Conservation (phyloP, 2,113 vertebrate species). For the Macquaria australasica region DNA sequence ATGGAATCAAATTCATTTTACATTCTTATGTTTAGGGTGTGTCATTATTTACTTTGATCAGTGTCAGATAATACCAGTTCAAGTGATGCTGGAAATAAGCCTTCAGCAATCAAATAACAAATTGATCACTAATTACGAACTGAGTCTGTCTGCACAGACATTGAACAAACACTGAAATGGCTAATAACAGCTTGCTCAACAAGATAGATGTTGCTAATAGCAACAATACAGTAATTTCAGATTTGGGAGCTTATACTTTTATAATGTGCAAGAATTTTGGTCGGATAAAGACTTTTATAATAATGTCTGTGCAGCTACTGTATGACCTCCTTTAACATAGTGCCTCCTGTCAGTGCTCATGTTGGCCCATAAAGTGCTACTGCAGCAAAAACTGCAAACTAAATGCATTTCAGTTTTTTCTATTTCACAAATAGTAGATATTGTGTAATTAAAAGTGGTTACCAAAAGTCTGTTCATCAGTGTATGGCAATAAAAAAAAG, state of each 20-base stretch:
- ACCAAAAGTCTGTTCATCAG: neutral
- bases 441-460: neutral
- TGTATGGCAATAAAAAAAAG: neutral
- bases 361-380: neutral
- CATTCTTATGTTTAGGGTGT: neutral
- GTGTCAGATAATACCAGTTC: constrained; percentile 14
- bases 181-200: neutral
- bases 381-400: neutral
- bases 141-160: neutral
- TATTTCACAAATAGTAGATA: neutral
- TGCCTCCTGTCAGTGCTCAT: neutral
- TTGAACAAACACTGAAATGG: constrained; percentile 4
- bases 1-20: neutral
- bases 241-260: neutral
- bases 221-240: neutral
- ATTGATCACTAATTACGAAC: constrained; percentile 36
- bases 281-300: neutral
- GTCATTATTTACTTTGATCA: neutral
- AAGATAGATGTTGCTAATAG: neutral
- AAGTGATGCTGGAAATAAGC: constrained; percentile 24
- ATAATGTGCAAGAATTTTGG: neutral
- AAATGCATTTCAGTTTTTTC: neutral
- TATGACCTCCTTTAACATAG: neutral
- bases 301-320: neutral
- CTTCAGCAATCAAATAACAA: constrained; percentile 34